Evolutionary conservation across 2,113 vertebrate species (phyloP).

Genomic region (Edolisoma coerulescens): DNA sequence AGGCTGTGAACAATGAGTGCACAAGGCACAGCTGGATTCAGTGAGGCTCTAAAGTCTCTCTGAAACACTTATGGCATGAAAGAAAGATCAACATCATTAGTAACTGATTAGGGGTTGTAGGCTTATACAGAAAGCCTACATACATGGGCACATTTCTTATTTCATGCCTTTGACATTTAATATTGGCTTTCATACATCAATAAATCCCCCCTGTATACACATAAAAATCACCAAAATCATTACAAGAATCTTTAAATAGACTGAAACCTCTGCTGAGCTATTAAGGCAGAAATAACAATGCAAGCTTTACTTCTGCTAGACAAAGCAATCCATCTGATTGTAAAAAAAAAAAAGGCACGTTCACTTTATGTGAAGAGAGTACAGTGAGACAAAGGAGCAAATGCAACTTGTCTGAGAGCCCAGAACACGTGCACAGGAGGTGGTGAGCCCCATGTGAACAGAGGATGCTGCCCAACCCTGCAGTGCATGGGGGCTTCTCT

Average conservation of each 20-base stretch:
- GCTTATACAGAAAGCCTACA: neutral
- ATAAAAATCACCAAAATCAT: constrained; percentile 17
- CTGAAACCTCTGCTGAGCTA: constrained; percentile 28
- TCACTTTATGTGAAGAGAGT: neutral
- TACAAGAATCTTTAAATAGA: neutral
- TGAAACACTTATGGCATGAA: neutral
- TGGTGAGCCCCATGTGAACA: neutral
- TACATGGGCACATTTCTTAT: neutral
- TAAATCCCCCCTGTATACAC: neutral
- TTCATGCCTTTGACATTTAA: neutral
- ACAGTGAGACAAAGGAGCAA: neutral
- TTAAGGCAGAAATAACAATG: constrained; percentile 29
- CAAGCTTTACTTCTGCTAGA: neutral
- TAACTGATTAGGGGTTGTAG: neutral
- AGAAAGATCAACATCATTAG: neutral
- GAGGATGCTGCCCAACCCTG: neutral
- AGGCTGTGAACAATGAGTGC: neutral
- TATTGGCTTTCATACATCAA: neutral
- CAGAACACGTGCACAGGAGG: neutral
- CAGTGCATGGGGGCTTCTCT: neutral
- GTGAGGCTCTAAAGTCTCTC: neutral
- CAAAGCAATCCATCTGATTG: neutral
- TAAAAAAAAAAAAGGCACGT: neutral
- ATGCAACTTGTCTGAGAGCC: neutral
- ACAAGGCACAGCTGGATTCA: neutral